Conservation (phyloP, 2,113 vertebrate species). For the Cochlearius cochlearius region DNA sequence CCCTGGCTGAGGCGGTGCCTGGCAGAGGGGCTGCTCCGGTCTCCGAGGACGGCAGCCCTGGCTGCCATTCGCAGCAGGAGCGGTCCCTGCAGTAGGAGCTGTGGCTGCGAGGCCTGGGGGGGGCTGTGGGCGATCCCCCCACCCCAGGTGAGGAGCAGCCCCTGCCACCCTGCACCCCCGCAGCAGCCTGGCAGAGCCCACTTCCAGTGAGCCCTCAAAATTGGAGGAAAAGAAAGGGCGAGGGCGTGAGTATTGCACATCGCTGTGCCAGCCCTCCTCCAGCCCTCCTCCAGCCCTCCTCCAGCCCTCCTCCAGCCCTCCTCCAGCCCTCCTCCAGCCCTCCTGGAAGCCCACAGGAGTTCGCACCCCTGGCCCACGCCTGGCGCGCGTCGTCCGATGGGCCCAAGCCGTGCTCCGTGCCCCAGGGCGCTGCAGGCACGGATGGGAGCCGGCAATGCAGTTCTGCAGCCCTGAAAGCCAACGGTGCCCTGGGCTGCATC, state of each 20-base stretch:
- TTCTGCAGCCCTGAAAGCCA: background rate
- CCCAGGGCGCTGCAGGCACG: background rate
- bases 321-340: background rate
- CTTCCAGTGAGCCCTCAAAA: background rate
- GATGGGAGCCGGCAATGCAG: accelerated
- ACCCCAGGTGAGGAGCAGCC: background rate
- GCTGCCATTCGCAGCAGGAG: background rate
- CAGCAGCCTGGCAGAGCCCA: background rate
- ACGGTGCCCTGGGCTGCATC: background rate
- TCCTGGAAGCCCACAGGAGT: background rate
- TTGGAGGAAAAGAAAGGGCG: background rate
- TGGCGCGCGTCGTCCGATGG: background rate
- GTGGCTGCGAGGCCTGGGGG: background rate
- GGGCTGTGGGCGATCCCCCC: background rate
- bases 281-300: too few relatives aligned
- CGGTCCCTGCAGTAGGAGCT: background rate
- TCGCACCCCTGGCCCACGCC: background rate
- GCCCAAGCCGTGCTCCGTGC: background rate
- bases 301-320: background rate
- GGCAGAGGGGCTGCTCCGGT: background rate
- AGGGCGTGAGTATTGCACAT: too few relatives aligned
- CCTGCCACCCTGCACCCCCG: background rate
- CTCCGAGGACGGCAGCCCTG: background rate
- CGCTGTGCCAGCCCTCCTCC: background rate
- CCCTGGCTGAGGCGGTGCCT: background rate